A percentile compares a stretch with the other conserved stretches of the same genome.
These are phyloP conservation scores for Hetaerina americana DNA, from an alignment of 1,140 invertebrate species.

Conservation along the genomic window DNA sequence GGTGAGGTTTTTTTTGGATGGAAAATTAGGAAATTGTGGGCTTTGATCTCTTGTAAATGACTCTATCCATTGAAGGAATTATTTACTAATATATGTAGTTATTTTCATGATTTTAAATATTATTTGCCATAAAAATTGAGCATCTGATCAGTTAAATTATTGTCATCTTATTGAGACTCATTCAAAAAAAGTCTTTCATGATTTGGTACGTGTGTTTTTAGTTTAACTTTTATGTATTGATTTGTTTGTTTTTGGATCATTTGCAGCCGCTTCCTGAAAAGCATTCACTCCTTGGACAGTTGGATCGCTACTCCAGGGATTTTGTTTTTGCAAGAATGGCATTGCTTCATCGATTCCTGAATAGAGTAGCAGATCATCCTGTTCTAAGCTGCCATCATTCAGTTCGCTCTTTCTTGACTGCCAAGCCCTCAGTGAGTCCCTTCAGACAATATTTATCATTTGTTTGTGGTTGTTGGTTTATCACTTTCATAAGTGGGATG, in stretches of 20 bases:
- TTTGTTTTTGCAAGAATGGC: slow-evolving; percentile 57
- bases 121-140: too few species aligned
- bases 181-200: too few species aligned
- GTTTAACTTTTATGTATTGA: not conserved
- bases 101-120: too few species aligned
- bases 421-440: slow-evolving; percentile 44
- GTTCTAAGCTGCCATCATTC: slow-evolving; percentile 56
- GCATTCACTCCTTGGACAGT: slow-evolving; percentile 50
- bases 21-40: not conserved
- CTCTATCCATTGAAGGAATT: too few species aligned
- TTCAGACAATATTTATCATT: not conserved
- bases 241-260: slow-evolving; percentile 9
- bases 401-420: slow-evolving; percentile 52
- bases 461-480: too few species aligned
- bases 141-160: too few species aligned
- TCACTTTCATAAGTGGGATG: too few species aligned
- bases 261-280: slow-evolving; percentile 59
- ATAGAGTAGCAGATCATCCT: slow-evolving; percentile 49
- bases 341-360: slow-evolving; percentile 55
- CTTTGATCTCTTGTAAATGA: too few species aligned
- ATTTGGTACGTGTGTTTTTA: not conserved
- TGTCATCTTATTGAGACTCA: too few species aligned
- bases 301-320: slow-evolving; percentile 62
- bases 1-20: slow-evolving; percentile 30
- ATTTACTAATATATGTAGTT: too few species aligned